phyloP scores from a whole-genome alignment of 2,797 vertebrate genomes.

The Tinamus major region DNA sequence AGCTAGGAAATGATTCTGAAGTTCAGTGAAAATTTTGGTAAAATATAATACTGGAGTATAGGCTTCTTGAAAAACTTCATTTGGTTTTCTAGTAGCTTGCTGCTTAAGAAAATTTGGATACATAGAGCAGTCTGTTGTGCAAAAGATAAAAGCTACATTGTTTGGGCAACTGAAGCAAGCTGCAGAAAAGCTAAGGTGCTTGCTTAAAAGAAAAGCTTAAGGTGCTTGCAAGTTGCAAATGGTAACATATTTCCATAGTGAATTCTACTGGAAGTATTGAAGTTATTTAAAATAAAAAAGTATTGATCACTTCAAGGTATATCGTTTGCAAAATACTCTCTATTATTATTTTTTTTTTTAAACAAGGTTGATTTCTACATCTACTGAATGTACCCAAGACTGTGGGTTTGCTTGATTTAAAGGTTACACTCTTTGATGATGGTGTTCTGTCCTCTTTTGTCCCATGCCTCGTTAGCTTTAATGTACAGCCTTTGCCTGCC shows the following conservation, averaged over 20 bases:
- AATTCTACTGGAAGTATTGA: neutral
- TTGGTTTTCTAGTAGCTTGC: neutral
- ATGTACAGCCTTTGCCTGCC: neutral
- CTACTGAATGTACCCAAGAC: neutral
- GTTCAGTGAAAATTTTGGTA: neutral
- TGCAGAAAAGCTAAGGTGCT: neutral
- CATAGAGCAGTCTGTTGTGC: fast-evolving
- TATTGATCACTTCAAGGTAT: neutral
- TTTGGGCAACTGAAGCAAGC: neutral
- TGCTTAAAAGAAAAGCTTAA: neutral
- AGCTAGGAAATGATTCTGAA: neutral
- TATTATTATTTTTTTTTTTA: neutral
- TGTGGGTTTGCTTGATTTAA: neutral
- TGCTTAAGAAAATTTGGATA: neutral
- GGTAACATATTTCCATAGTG: neutral
- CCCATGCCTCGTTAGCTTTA: fast-evolving
- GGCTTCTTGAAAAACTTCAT: neutral
- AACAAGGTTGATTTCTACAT: neutral
- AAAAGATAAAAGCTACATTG: neutral
- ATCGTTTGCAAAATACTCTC: neutral
- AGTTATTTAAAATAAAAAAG: neutral
- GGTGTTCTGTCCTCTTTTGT: neutral
- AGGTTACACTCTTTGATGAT: fast-evolving
- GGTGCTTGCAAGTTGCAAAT: neutral
- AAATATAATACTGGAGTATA: neutral